Base-by-base conservation (phyloP, 1,140 invertebrate species). In the Orius laevigatus region DNA sequence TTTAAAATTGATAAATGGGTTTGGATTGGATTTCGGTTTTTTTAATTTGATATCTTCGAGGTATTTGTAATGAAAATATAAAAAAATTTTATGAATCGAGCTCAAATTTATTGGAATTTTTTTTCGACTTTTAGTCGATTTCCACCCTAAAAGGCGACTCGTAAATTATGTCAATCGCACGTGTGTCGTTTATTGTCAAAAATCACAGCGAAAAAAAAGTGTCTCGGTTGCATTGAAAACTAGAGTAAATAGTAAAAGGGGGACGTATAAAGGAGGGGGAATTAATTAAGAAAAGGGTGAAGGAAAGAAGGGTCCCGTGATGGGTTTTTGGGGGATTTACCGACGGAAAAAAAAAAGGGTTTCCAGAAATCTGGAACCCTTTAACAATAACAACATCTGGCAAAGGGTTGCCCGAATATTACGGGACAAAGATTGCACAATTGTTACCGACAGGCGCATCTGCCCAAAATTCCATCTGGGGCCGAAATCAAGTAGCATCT, bases 331-430 rank as follows among this genome's bases (percentile, higher is more conserved):
- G 36, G n/a, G n/a, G n/a, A 38, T 42, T 19, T 19, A 42, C 40
- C n/a, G n/a, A n/a, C n/a, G n/a, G 25, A 25, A 48, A 14, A 34
- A 34, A 16, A 38, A 38, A 38, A 33, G 38, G 36, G 36, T 49
- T 41, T 49, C 40, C 36, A 20, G 32, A 39, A 49, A 49, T 49
- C 11, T 42, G 36, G 38, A 49, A 20, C 15, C n/a, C 14, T 18
- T 12, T 32, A 47, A 34, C 35, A 38, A 38, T 38, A 36, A 38
- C 46, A 48, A 48, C 46, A 48, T 31, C 36, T 48, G 46, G 16
- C 36, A 18, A 33, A 34, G 25, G 16, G 44, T 32, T 31, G 25
- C 19, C 20, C n/a, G 46, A 15, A 12, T 48, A 12, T 34, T 18
- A 34, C 33, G 40, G 40, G 14, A 14, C 40, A 19, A 19, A 19